phyloP scores from a whole-genome alignment of 2,888 invertebrate genomes.

The Synergus gifuensis region DNA sequence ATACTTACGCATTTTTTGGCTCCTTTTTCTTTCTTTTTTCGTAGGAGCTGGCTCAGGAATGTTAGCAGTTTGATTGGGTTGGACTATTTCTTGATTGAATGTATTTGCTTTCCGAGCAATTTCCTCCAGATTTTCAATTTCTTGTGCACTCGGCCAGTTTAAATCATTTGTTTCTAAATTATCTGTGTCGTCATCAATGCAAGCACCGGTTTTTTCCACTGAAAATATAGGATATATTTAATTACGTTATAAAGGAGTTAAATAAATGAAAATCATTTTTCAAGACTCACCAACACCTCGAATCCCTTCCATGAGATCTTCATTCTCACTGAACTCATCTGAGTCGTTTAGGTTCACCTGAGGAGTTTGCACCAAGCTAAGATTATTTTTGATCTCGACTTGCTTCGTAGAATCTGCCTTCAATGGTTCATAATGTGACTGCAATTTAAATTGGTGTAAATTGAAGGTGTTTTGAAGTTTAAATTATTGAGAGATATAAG shows the following conservation, averaged over 20 bases:
- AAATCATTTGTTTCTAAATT: conserved; percentile 65
- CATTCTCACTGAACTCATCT: conserved; percentile 91
- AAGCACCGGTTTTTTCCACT: conserved; percentile 76
- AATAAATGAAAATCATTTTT: conserved; percentile 53
- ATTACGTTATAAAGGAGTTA: background rate
- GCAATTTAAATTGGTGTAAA: conserved; percentile 42
- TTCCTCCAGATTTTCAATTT: conserved; percentile 55
- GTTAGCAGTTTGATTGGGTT: conserved; percentile 65
- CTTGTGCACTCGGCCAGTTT: conserved; percentile 69
- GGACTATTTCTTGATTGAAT: conserved; percentile 62
- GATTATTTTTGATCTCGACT: conserved; percentile 66
- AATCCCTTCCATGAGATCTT: conserved; percentile 92
- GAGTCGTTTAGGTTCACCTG: conserved; percentile 79
- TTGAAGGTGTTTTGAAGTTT: conserved; percentile 14
- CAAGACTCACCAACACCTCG: conserved; percentile 85
- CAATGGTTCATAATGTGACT: conserved; percentile 75
- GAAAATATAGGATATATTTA: conserved; percentile 18
- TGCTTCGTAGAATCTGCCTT: conserved; percentile 72
- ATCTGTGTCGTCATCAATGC: conserved; percentile 75
- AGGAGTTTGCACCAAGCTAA: conserved; percentile 59
- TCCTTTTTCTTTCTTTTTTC: conserved; percentile 66
- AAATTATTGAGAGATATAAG: background rate
- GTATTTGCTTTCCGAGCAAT: conserved; percentile 57
- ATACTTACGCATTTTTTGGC: conserved; percentile 58
- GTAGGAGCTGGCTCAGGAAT: conserved; percentile 67